These are phyloP conservation scores for Damaliscus lunatus DNA, from an alignment of 2,113 vertebrate genomes.

Conservation along the genomic window DNA sequence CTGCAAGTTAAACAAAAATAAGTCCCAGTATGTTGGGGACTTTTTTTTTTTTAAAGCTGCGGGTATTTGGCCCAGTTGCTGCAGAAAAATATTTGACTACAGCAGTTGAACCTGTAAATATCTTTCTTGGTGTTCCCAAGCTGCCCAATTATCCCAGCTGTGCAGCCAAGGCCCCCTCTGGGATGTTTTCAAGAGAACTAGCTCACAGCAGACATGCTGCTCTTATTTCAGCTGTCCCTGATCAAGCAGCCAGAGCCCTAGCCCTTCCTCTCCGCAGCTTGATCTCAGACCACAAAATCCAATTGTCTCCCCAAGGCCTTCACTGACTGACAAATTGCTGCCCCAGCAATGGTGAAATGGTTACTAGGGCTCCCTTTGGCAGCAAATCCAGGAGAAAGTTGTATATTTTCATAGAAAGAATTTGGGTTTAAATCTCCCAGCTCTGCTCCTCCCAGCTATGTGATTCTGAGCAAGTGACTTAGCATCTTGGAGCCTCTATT, in stretches of 20 bases:
- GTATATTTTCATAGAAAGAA: background rate
- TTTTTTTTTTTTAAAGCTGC: background rate
- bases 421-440: background rate
- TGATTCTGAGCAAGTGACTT: background rate
- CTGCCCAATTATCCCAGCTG: conserved; percentile 4
- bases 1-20: background rate
- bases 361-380: background rate
- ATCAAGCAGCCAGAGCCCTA: background rate
- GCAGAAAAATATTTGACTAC: background rate
- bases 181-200: background rate
- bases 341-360: background rate
- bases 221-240: background rate
- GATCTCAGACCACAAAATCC: background rate
- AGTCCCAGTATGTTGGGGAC: background rate
- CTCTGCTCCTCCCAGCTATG: background rate
- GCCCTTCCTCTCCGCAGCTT: background rate
- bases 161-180: background rate
- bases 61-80: background rate
- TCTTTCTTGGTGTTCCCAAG: background rate
- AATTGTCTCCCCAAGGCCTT: background rate
- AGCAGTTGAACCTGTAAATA: background rate
- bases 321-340: background rate
- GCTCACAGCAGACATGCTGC: background rate
- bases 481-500: background rate
- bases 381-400: background rate